A percentile compares a stretch with the other conserved stretches of the same genome.
Conservation (phyloP, 2,888 invertebrate genomes). For the Spialia ferax region DNA sequence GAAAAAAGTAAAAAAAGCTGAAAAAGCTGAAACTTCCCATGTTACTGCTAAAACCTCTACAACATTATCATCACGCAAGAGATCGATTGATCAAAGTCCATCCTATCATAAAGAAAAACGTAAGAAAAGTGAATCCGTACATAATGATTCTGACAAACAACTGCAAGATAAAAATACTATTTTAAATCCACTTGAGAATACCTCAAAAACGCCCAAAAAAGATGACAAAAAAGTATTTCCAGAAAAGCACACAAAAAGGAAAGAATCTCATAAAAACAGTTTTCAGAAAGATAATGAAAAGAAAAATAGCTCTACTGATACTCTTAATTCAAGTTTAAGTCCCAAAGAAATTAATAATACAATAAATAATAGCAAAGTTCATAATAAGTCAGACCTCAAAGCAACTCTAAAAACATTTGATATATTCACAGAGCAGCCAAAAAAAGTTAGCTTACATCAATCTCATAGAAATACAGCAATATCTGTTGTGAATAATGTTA, state of each 20-base stretch:
- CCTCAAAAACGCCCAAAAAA: slow-evolving; percentile 52
- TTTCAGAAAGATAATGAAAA: slow-evolving; percentile 57
- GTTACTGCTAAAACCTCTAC: slow-evolving; percentile 52
- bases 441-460: slow-evolving; percentile 63
- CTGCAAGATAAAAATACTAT: slow-evolving; percentile 57
- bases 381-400: slow-evolving; percentile 63
- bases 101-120: slow-evolving; percentile 82
- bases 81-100: slow-evolving; percentile 74
- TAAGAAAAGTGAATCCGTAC: slow-evolving; percentile 68
- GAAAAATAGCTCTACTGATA: slow-evolving; percentile 59
- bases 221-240: slow-evolving; percentile 62
- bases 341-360: slow-evolving; percentile 60
- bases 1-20: slow-evolving; percentile 45
- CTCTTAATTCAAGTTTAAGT: slow-evolving; percentile 62
- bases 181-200: slow-evolving; percentile 54
- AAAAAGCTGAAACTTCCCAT: slow-evolving; percentile 51
- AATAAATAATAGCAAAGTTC: slow-evolving; percentile 46
- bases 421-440: slow-evolving; percentile 71
- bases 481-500: slow-evolving; percentile 49
- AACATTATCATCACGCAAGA: slow-evolving; percentile 65
- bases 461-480: slow-evolving; percentile 69
- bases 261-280: slow-evolving; percentile 62
- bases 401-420: slow-evolving; percentile 72
- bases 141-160: slow-evolving; percentile 53
- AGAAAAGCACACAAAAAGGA: slow-evolving; percentile 77